phyloP scores from a whole-genome alignment of 2,888 invertebrate species.

The Leptinotarsa haldemani region DNA sequence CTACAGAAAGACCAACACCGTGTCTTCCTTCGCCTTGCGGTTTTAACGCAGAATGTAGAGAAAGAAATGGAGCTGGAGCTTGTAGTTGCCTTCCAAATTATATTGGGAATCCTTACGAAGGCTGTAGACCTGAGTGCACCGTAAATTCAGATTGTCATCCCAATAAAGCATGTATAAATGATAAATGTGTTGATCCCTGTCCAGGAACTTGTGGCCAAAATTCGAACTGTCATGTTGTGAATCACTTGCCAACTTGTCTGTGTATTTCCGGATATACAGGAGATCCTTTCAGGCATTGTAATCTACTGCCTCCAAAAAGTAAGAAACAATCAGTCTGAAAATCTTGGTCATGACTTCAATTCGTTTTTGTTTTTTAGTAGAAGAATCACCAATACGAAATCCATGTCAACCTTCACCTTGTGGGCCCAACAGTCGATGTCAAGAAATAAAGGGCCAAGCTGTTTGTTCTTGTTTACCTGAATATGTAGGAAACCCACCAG shows the following conservation, averaged over 20 bases:
- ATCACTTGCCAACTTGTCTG: slow-evolving; percentile 82
- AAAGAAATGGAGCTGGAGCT: slow-evolving; percentile 71
- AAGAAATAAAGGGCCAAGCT: slow-evolving; percentile 68
- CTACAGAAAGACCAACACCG: slow-evolving; percentile 67
- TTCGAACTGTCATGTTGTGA: slow-evolving; percentile 80
- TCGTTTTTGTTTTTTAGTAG: slow-evolving; percentile 27
- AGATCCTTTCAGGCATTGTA: slow-evolving; percentile 71
- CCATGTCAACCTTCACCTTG: slow-evolving; percentile 80
- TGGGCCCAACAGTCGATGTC: slow-evolving; percentile 79
- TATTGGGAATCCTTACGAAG: slow-evolving; percentile 81
- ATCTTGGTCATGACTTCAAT: background rate
- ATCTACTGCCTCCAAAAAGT: slow-evolving; percentile 54
- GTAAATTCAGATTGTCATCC: slow-evolving; percentile 79
- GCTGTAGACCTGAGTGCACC: slow-evolving; percentile 86
- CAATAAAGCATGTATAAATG: slow-evolving; percentile 76
- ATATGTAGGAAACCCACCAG: slow-evolving; percentile 71
- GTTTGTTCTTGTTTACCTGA: slow-evolving; percentile 66
- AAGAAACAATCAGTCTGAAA: background rate
- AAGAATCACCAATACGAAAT: slow-evolving; percentile 61
- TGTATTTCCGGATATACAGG: slow-evolving; percentile 79
- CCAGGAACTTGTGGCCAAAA: slow-evolving; percentile 82
- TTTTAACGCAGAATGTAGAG: slow-evolving; percentile 76
- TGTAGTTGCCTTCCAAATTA: slow-evolving; percentile 81
- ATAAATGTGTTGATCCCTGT: slow-evolving; percentile 84
- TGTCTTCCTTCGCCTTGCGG: slow-evolving; percentile 84